phyloP scores from a whole-genome alignment of 2,797 vertebrate genomes.

The Liasis olivaceus region DNA sequence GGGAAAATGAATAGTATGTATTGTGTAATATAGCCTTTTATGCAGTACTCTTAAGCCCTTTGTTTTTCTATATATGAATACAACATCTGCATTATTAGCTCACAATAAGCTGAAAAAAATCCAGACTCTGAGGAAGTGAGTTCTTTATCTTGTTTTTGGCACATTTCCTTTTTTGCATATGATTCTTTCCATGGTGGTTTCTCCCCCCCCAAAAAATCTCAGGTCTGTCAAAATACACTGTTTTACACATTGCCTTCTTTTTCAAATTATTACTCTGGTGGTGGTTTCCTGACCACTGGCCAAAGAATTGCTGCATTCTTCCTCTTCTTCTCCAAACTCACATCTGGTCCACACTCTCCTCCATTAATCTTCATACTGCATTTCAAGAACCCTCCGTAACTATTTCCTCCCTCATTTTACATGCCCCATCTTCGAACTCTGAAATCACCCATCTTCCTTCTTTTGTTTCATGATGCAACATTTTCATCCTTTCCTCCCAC shows the following conservation, averaged over 20 bases:
- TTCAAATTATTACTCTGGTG: background rate
- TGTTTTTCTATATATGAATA: constrained; percentile 33
- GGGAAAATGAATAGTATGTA: constrained; percentile 21
- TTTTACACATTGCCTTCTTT: background rate
- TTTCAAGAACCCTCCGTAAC: background rate
- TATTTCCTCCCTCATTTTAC: background rate
- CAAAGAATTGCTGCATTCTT: background rate
- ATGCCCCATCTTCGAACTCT: background rate
- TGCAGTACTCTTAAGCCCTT: background rate
- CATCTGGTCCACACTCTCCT: background rate
- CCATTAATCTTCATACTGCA: background rate
- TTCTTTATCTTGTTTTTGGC: constrained; percentile 26
- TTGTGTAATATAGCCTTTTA: background rate
- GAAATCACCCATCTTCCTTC: background rate
- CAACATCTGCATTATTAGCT: constrained; percentile 31
- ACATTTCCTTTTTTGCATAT: background rate
- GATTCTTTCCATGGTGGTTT: constrained; percentile 39
- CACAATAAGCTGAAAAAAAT: constrained; percentile 19
- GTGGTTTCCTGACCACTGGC: background rate
- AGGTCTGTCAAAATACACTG: constrained; percentile 9
- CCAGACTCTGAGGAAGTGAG: constrained; percentile 34
- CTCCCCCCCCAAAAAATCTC: background rate
- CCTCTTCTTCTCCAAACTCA: constrained; percentile 1
- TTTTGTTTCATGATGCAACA: background rate
- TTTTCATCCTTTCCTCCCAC: background rate